Percentiles rank a stretch among this genome's conserved stretches.
Evolutionary conservation across 2,113 vertebrate genomes (phyloP).

Genomic region (Catharus bicknelli): DNA sequence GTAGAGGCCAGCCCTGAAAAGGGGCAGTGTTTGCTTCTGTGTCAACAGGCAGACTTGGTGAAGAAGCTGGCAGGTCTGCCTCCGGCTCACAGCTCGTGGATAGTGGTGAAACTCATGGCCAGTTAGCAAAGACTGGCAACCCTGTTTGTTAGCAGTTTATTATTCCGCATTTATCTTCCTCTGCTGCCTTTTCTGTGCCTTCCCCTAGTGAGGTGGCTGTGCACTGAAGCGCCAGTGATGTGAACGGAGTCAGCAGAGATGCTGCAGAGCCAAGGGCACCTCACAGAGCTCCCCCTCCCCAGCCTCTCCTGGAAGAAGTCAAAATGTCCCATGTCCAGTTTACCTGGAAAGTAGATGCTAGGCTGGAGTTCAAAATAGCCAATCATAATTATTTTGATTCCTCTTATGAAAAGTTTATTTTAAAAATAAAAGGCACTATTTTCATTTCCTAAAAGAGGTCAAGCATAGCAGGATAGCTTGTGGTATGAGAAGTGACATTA

Average conservation of each 20-base stretch:
- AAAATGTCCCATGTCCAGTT: background rate
- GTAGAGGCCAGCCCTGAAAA: background rate
- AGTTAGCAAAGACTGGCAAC: background rate
- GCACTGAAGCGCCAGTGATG: background rate
- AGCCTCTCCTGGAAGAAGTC: background rate
- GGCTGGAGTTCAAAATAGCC: background rate
- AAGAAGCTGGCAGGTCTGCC: background rate
- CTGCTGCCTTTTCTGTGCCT: background rate
- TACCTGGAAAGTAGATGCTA: background rate
- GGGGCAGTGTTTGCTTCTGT: background rate
- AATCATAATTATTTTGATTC: background rate
- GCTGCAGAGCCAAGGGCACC: background rate
- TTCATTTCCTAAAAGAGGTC: background rate
- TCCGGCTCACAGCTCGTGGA: accelerated
- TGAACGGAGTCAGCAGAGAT: no score
- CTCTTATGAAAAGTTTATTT: background rate
- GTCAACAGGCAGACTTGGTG: background rate
- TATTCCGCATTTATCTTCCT: background rate
- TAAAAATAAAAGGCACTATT: background rate
- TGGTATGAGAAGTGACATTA: conserved; percentile 1
- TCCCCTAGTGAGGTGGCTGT: background rate
- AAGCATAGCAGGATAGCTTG: accelerated
- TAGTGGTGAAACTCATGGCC: background rate
- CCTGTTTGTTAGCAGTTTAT: background rate
- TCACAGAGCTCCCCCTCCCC: background rate